phyloP scores from a whole-genome alignment of 2,797 vertebrate species.

The Halcyon chelicuti region DNA sequence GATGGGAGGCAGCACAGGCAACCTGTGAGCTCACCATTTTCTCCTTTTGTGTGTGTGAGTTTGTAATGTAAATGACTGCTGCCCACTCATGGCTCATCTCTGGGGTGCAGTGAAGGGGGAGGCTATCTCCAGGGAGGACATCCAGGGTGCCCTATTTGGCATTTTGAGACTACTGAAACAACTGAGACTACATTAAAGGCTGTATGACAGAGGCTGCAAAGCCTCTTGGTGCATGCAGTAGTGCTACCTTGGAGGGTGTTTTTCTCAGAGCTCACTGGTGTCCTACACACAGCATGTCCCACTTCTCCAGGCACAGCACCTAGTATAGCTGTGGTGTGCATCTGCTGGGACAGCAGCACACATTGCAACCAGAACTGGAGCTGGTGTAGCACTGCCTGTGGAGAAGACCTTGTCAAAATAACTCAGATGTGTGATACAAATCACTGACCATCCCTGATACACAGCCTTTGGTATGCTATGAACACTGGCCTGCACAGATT shows the following conservation, averaged over 20 bases:
- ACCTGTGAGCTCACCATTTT: not conserved
- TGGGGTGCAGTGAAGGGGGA: fast-evolving
- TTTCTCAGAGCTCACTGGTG: not conserved
- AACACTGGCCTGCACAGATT: not conserved
- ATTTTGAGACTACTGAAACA: not conserved
- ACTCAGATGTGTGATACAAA: not conserved
- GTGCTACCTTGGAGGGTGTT: not conserved
- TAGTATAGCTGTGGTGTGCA: not conserved
- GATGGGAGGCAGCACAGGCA: not conserved
- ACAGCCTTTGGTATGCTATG: not conserved
- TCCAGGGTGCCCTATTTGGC: not conserved
- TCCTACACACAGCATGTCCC: not conserved
- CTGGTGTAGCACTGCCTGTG: fast-evolving
- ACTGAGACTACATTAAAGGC: not conserved
- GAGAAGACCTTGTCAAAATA: not conserved
- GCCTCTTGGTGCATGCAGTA: fast-evolving
- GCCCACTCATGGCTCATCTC: not conserved
- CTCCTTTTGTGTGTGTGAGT: not conserved
- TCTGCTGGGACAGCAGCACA: not conserved
- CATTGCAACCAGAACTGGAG: not conserved
- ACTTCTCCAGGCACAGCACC: not conserved
- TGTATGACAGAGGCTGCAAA: not conserved
- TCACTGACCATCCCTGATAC: not conserved
- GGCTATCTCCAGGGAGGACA: not conserved
- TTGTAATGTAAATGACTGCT: fast-evolving